Conservation (phyloP, 2,113 vertebrate genomes). For the Anarrhichthys ocellatus region DNA sequence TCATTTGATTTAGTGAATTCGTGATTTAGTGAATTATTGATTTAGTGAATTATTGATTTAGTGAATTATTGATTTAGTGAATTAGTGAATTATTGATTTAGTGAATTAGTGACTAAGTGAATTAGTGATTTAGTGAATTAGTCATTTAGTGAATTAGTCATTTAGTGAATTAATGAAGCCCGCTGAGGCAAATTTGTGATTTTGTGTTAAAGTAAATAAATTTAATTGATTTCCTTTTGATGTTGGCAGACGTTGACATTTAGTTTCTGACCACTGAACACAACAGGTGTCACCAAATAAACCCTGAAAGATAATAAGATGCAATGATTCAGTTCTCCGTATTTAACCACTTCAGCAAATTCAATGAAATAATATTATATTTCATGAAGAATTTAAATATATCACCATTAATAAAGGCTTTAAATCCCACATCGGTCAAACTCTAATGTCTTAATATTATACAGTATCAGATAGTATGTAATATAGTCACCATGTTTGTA, state of each 20-base stretch:
- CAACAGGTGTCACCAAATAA: neutral
- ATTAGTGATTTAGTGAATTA: neutral
- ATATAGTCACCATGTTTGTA: conserved; percentile 46
- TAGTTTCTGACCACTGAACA: neutral
- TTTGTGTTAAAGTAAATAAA: neutral
- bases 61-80: neutral
- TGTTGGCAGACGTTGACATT: neutral
- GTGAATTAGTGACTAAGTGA: no score
- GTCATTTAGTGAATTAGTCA: neutral
- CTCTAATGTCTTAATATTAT: neutral
- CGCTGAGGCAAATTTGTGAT: no score
- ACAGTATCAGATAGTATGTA: neutral
- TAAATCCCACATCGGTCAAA: conserved; percentile 13
- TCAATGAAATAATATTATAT: neutral
- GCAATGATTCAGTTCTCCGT: neutral
- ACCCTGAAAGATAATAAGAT: neutral
- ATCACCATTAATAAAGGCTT: neutral
- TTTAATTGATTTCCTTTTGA: neutral
- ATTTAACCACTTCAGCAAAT: neutral
- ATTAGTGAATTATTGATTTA: neutral
- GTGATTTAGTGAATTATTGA: neutral
- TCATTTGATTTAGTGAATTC: neutral
- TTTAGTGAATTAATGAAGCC: no score
- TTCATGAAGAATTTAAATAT: neutral
- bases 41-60: neutral